These are phyloP conservation scores for Aphis craccivora DNA, from an alignment of 1,140 invertebrate genomes.

Conservation along the genomic window DNA sequence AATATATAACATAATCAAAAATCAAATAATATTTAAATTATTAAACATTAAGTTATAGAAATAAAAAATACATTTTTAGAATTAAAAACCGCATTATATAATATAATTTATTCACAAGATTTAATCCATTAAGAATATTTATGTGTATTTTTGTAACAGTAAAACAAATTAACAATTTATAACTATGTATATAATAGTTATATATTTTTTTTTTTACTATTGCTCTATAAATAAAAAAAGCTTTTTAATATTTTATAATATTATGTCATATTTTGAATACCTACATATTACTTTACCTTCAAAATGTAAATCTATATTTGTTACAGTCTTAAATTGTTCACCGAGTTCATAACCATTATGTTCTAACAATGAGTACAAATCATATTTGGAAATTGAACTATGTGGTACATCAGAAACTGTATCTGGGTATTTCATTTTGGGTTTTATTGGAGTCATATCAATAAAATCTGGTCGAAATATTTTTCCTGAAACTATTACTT, in stretches of 20 bases:
- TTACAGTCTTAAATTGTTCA: neutral
- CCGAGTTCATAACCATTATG: constrained; percentile 34
- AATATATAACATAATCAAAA: no score
- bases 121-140: no score
- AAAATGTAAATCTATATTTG: constrained; percentile 35
- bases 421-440: constrained; percentile 1
- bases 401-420: constrained; percentile 17
- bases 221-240: no score
- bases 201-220: neutral
- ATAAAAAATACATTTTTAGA: no score
- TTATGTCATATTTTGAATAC: neutral
- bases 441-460: neutral
- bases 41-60: no score
- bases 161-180: no score
- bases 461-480: constrained; percentile 4
- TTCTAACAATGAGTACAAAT: constrained; percentile 27
- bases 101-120: no score
- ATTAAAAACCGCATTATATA: no score
- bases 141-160: no score
- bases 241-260: neutral
- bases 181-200: no score
- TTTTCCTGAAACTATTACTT: constrained; percentile 19
- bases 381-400: constrained; percentile 39
- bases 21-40: no score
- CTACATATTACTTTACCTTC: constrained; percentile 1